Evolutionary conservation across 1,140 invertebrate species (phyloP).

Genomic region (Anastrepha obliqua): DNA sequence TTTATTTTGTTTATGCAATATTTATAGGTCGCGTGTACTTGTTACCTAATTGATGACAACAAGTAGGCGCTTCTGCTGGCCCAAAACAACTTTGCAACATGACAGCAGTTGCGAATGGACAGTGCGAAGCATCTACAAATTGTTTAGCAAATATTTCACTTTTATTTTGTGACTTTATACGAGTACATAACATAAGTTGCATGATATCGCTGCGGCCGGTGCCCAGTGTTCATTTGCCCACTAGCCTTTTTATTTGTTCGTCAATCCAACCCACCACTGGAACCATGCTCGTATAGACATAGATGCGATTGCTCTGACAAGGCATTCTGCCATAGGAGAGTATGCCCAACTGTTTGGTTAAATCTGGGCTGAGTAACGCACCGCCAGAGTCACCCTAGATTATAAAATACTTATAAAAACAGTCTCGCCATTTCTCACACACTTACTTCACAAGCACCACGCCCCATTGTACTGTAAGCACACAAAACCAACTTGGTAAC

Average conservation of each 20-base stretch:
- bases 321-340: slow-evolving; percentile 76
- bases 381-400: slow-evolving; percentile 82
- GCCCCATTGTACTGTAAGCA: slow-evolving; percentile 67
- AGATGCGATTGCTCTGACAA: background rate
- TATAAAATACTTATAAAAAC: background rate
- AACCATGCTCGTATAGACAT: background rate
- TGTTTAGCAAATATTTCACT: no score
- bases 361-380: slow-evolving; percentile 74
- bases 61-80: slow-evolving; percentile 69
- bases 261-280: slow-evolving; percentile 2
- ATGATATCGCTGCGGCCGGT: background rate
- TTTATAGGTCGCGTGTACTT: slow-evolving; percentile 73
- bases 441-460: slow-evolving; percentile 65
- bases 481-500: slow-evolving; percentile 68
- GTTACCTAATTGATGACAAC: slow-evolving; percentile 74
- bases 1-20: slow-evolving; percentile 56
- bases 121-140: no score
- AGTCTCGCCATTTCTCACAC: background rate
- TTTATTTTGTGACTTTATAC: no score
- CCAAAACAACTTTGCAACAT: slow-evolving; percentile 22
- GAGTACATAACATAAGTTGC: no score
- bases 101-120: background rate
- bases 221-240: background rate
- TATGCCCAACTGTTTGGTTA: slow-evolving; percentile 76
- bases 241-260: slow-evolving; percentile 68